These are phyloP conservation scores for Alaudala cheleensis DNA, from an alignment of 2,113 vertebrate genomes.

Conservation along the genomic window DNA sequence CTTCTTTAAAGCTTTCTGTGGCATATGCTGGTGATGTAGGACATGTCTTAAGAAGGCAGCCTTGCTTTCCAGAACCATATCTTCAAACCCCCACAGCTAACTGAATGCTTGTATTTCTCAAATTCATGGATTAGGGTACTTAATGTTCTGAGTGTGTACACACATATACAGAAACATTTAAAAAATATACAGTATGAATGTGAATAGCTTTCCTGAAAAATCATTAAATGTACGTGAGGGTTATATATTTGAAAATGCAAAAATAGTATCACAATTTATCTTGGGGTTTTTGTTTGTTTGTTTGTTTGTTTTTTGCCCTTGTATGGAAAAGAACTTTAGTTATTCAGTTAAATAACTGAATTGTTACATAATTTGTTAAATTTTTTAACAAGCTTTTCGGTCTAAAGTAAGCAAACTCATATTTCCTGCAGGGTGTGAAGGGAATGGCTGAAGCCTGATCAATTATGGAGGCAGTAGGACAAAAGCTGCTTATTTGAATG, in stretches of 20 bases:
- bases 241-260: not conserved
- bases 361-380: too few relatives aligned
- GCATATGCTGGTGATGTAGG: not conserved
- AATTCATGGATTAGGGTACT: not conserved
- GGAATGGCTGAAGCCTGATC: not conserved
- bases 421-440: not conserved
- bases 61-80: not conserved
- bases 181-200: not conserved
- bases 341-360: not conserved
- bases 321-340: not conserved
- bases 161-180: not conserved
- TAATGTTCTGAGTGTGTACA: not conserved
- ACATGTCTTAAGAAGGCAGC: not conserved
- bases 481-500: not conserved
- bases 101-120: not conserved
- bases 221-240: not conserved
- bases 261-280: accelerated
- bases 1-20: not conserved
- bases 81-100: not conserved
- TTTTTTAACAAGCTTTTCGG: not conserved
- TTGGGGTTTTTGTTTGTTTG: not conserved
- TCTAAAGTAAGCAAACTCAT: not conserved
- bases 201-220: not conserved
- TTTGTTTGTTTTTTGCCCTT: not conserved
- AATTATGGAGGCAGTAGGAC: not conserved